Conservation (phyloP, 2,888 invertebrate species). For the Volucella bombylans region DNA sequence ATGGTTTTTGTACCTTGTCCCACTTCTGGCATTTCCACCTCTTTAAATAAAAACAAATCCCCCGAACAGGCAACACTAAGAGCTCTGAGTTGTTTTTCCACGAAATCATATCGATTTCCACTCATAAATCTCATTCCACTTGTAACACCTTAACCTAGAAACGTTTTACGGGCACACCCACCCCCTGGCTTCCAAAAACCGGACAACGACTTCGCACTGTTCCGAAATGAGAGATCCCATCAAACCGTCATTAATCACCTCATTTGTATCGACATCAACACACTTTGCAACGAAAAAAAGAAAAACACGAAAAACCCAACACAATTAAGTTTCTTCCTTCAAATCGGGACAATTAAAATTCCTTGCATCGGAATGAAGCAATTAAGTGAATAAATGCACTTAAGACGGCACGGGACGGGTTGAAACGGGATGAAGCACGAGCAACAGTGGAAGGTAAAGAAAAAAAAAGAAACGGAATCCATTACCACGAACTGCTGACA, state of each 20-base stretch:
- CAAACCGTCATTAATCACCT: conserved; percentile 39
- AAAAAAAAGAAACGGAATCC: conserved; percentile 39
- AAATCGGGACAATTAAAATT: conserved; percentile 61
- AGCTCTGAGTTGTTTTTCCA: too few relatives aligned
- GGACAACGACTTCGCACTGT: conserved; percentile 17
- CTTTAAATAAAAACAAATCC: too few relatives aligned
- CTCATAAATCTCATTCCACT: too few relatives aligned
- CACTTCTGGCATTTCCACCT: too few relatives aligned
- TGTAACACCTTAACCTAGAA: not conserved
- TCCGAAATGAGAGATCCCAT: conserved; percentile 15
- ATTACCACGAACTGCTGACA: conserved; percentile 42
- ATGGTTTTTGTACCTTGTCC: too few relatives aligned
- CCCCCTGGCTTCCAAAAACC: not conserved
- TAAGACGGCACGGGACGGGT: not conserved
- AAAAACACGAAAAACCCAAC: not conserved
- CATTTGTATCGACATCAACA: conserved; percentile 34
- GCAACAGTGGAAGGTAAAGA: too few relatives aligned
- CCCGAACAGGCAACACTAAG: too few relatives aligned
- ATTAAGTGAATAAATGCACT: conserved; percentile 61
- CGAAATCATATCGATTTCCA: too few relatives aligned
- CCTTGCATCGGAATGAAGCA: conserved; percentile 65
- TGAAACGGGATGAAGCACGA: not conserved
- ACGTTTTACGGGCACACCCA: not conserved
- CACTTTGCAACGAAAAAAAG: conserved; percentile 9
- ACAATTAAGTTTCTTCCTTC: not conserved